Evolutionary conservation across 1,140 invertebrate genomes (phyloP), one percentile per base, ranked within the genome.

Genomic region (Megalopta genalis): DNA sequence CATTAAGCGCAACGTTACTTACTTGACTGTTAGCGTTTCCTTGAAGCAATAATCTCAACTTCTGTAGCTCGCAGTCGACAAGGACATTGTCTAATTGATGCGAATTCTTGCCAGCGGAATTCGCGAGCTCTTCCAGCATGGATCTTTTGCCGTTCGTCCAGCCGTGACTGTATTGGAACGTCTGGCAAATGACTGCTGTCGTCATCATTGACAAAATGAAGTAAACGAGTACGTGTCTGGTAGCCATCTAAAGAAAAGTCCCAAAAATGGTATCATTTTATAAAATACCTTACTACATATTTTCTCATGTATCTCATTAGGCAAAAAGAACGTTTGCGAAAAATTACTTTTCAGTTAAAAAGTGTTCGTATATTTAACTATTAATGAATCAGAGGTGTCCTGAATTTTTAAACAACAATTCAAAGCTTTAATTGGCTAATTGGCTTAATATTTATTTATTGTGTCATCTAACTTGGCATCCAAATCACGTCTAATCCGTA

Each of bases 121-220:
- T 71, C 4, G 52, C n/a, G 16, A 59, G 18, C 7, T 80, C 83
- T 14, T 80, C 64, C 32, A 78, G 21, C 12, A n/a, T 57, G 18
- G 67, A 84, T 37, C 82, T 72, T 79, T 96, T 96, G 6, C 95
- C 95, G 86, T 96, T 96, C 49, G 95, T 96, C 96, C 96, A 96
- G n/a, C 95, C 96, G 0, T 94, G 91, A 52, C 95, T 96, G 88
- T 96, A 96, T 84, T 96, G 95, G 90, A 96, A 96, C 0, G 95
- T 96, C 90, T 96, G 96, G 7, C 93, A 93, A 0, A 91, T 23
- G 75, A 88, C 90, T 87, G 84, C 83, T 6, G 67, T 84, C 52
- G 87, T 69, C 27, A 79, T 62, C 60, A 81, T n/a, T 57, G 81
- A 87, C 25, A 90, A 46, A 32, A 89, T 64, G 72, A 87, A 12